Evolutionary conservation across 2,113 vertebrate species (phyloP).

Genomic region (Malurus elegans): DNA sequence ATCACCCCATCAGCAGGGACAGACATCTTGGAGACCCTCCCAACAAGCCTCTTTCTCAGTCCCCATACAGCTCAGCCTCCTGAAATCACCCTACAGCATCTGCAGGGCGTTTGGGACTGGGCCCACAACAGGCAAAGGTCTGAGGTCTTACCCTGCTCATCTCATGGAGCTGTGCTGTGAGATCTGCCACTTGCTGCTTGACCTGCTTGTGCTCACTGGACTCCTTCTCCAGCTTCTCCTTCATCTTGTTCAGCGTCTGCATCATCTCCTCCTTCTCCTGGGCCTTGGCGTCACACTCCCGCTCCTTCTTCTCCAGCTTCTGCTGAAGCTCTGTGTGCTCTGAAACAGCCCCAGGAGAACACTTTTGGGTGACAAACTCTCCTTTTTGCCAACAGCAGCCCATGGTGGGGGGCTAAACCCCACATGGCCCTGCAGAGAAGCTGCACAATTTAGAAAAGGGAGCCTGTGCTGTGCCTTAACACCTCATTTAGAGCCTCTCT

Average conservation of each 20-base stretch:
- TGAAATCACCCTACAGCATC: not conserved
- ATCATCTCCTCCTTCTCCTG: conserved; percentile 99
- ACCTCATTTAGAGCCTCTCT: not conserved
- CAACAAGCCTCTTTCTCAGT: not conserved
- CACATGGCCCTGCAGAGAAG: not conserved
- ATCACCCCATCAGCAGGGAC: not conserved
- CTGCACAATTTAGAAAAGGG: not conserved
- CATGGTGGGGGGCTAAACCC: fast-evolving
- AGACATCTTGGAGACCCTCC: not conserved
- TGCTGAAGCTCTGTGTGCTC: conserved; percentile 96
- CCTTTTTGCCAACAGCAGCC: not conserved
- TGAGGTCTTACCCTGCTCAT: conserved; percentile 83
- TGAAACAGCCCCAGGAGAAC: conserved; percentile 50
- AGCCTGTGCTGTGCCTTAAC: not conserved
- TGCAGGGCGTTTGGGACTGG: not conserved
- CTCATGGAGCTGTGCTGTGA: conserved; percentile 85
- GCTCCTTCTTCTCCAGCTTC: conserved; percentile 95
- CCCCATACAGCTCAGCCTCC: not conserved
- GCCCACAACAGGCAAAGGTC: fast-evolving
- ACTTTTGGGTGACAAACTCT: not conserved
- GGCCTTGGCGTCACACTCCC: conserved; percentile 95
- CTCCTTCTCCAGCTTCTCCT: conserved; percentile 98
- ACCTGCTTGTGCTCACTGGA: conserved; percentile 89
- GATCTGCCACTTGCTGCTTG: conserved; percentile 93
- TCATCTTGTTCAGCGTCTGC: conserved; percentile 99